Evolutionary conservation across 2,888 invertebrate genomes (phyloP).

Genomic region (Zele albiditarsus): DNA sequence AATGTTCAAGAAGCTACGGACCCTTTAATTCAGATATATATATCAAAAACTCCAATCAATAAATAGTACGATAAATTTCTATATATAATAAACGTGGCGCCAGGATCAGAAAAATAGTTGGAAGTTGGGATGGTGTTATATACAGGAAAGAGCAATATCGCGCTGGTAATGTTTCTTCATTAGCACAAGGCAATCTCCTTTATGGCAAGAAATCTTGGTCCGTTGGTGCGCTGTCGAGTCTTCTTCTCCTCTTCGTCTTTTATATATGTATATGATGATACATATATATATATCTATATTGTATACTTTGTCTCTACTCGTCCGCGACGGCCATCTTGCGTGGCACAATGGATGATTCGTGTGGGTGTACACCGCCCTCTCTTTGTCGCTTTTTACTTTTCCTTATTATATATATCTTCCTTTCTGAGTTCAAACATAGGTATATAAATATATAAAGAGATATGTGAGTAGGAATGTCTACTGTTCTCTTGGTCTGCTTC

Average conservation of each 20-base stretch:
- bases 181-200: slow-evolving; percentile 68
- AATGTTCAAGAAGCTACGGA: too few relatives aligned
- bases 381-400: slow-evolving; percentile 45
- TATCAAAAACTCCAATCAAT: slow-evolving; percentile 25
- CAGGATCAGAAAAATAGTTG: slow-evolving; percentile 4
- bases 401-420: slow-evolving; percentile 49
- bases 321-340: slow-evolving; percentile 61
- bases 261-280: background rate
- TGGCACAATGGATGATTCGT: slow-evolving; percentile 59
- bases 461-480: slow-evolving; percentile 35
- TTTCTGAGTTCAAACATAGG: slow-evolving; percentile 22
- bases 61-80: slow-evolving; percentile 1
- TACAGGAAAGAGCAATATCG: slow-evolving; percentile 61
- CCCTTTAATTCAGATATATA: too few relatives aligned
- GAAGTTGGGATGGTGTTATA: background rate
- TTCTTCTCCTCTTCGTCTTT: slow-evolving; percentile 47
- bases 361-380: slow-evolving; percentile 48
- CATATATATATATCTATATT: background rate
- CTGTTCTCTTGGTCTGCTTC: slow-evolving; percentile 3
- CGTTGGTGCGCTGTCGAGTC: slow-evolving; percentile 49
- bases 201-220: slow-evolving; percentile 69
- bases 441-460: slow-evolving; percentile 15
- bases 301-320: slow-evolving; percentile 40
- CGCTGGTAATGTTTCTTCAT: slow-evolving; percentile 69
- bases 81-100: background rate